A percentile compares a stretch with the other conserved stretches of the same genome.
Conservation (phyloP, 2,797 vertebrate species). For the Nyctibius grandis region DNA sequence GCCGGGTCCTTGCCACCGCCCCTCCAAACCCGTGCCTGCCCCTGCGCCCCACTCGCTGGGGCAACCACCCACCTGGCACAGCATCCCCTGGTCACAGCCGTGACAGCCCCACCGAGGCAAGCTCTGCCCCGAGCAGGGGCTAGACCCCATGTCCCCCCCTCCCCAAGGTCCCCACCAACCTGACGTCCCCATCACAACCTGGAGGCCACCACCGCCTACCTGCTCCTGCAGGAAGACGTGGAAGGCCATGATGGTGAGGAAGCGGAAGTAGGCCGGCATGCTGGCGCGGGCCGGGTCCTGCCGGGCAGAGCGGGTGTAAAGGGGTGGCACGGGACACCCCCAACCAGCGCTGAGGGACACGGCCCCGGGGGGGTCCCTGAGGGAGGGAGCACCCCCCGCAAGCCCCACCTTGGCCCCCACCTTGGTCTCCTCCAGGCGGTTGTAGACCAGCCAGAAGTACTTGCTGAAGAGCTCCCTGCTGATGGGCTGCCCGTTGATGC, state of each 20-base stretch:
- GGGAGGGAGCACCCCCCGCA: not conserved
- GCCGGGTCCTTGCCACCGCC: not conserved
- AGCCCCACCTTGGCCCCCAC: constrained; percentile 64
- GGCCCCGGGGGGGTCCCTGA: fast-evolving
- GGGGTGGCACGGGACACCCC: fast-evolving
- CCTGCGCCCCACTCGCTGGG: fast-evolving
- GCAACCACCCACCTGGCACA: not conserved
- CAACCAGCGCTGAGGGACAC: fast-evolving
- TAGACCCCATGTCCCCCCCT: not conserved
- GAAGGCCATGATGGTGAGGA: constrained; percentile 96
- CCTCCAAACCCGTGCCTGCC: not conserved
- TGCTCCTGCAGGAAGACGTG: constrained; percentile 94
- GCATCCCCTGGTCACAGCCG: not conserved
- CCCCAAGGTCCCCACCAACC: not conserved
- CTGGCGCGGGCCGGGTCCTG: constrained; percentile 72
- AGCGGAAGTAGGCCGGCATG: constrained; percentile 94
- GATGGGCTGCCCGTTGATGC: constrained; percentile 90
- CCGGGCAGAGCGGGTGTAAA: fast-evolving
- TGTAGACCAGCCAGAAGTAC: constrained; percentile 94
- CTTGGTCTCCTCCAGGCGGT: constrained; percentile 87
- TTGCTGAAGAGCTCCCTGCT: constrained; percentile 91
- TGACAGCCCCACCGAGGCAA: fast-evolving
- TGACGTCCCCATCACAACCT: not conserved
- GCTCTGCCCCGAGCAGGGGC: fast-evolving
- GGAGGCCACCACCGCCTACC: constrained; percentile 61